phyloP scores from a whole-genome alignment of 30 jellyfish, hydroid and myxozoan genomes.

The Morbakka virulenta region DNA sequence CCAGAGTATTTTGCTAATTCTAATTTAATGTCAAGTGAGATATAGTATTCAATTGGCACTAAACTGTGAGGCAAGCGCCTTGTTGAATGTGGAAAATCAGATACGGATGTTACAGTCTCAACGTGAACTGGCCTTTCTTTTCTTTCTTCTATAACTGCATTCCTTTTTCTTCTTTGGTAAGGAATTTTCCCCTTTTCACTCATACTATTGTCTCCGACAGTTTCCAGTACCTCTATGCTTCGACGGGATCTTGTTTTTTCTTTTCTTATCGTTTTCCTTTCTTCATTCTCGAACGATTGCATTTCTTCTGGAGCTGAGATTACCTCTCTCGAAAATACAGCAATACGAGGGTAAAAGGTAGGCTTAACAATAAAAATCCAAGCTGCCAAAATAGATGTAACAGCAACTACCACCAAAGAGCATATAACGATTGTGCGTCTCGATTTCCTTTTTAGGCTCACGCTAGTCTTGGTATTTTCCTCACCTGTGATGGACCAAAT shows the following conservation, averaged over 20 bases:
- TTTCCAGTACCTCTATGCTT: background rate
- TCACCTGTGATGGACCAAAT: conserved; percentile 46
- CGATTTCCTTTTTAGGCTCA: conserved; percentile 23
- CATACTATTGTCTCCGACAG: background rate
- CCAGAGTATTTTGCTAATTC: conserved; percentile 67
- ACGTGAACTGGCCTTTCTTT: background rate
- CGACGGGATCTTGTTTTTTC: too few relatives aligned
- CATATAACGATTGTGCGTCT: conserved; percentile 64
- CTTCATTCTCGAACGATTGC: background rate
- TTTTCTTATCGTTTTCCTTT: background rate
- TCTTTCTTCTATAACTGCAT: background rate
- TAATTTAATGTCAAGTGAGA: conserved; percentile 57
- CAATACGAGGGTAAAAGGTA: conserved; percentile 64
- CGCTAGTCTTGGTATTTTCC: background rate
- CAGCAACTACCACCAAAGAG: conserved; percentile 60
- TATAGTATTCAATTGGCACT: conserved; percentile 69
- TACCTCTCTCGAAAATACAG: conserved; percentile 36
- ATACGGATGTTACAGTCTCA: background rate
- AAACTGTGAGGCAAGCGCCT: conserved; percentile 72
- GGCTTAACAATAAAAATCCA: conserved; percentile 94
- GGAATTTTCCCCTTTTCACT: background rate
- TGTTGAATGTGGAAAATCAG: conserved; percentile 69
- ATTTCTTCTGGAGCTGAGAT: background rate
- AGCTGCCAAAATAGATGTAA: conserved; percentile 72
- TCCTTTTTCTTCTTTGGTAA: background rate